Conservation (phyloP, 92 coral and sea anemone species). For the Phenganax stokvisi region DNA sequence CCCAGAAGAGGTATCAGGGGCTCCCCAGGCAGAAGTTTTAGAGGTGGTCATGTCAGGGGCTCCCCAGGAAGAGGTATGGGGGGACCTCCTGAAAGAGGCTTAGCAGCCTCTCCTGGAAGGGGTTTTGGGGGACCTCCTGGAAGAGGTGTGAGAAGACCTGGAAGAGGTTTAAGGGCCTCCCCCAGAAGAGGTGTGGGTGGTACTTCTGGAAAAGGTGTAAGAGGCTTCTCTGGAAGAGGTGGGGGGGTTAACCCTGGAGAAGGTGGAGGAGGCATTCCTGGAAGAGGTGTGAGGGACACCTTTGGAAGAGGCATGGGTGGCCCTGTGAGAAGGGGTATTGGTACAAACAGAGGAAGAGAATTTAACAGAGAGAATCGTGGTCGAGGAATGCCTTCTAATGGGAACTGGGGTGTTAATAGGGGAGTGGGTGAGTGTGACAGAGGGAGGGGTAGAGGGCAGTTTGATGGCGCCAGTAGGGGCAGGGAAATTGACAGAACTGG, state of each 20-base stretch:
- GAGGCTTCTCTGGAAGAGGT: not conserved
- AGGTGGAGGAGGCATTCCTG: slow-evolving; percentile 12
- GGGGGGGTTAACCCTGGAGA: slow-evolving; percentile 44
- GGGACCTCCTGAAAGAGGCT: not conserved
- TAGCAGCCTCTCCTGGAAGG: slow-evolving; percentile 40
- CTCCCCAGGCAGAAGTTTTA: not conserved
- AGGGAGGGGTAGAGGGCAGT: slow-evolving; percentile 19
- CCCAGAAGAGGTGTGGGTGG: no score
- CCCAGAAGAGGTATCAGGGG: not conserved
- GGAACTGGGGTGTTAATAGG: slow-evolving; percentile 26
- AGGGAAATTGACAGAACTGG: not conserved
- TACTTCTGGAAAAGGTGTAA: no score
- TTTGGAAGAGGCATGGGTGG: slow-evolving; percentile 15
- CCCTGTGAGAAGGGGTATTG: slow-evolving; percentile 27
- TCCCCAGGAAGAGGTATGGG: no score
- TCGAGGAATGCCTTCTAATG: not conserved
- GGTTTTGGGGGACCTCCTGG: slow-evolving; percentile 4
- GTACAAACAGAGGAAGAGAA: slow-evolving; percentile 43
- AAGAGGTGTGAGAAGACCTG: not conserved
- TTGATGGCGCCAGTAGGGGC: not conserved
- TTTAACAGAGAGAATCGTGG: not conserved
- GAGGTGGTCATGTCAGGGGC: not conserved
- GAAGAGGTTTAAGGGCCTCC: not conserved
- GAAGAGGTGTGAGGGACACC: slow-evolving; percentile 38
- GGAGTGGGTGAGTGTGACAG: not conserved